These are phyloP conservation scores for Tyrannus savana DNA, from an alignment of 2,113 vertebrate genomes.

Conservation along the genomic window DNA sequence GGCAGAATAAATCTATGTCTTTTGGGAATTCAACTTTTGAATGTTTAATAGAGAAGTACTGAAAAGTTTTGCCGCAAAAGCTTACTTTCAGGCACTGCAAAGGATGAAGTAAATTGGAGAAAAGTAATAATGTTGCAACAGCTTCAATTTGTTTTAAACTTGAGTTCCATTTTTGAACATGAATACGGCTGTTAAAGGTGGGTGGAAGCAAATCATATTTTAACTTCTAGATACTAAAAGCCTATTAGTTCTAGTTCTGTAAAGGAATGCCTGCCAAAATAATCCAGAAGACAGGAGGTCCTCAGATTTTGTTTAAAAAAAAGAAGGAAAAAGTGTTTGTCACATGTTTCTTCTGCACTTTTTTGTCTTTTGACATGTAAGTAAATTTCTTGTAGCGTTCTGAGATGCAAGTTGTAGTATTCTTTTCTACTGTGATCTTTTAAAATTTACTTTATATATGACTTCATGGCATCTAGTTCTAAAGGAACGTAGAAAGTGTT, in stretches of 20 bases:
- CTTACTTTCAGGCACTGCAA: not conserved
- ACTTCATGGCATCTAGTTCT: not conserved
- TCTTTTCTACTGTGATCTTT: not conserved
- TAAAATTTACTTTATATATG: not conserved
- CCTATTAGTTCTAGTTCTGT: not conserved
- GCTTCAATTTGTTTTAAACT: not conserved
- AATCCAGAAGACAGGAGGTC: not conserved
- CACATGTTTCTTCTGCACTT: not conserved
- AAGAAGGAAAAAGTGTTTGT: not conserved
- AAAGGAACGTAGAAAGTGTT: not conserved
- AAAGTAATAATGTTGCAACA: not conserved
- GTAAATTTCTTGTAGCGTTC: not conserved
- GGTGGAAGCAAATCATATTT: not conserved
- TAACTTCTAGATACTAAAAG: not conserved
- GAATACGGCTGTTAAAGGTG: not conserved
- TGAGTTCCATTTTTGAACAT: not conserved
- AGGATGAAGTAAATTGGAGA: not conserved
- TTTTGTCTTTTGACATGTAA: not conserved
- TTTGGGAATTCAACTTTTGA: not conserved
- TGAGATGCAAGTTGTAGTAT: not conserved
- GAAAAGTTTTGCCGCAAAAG: not conserved
- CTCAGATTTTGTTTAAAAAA: not conserved
- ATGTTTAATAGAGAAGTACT: not conserved
- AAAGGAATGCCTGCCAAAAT: not conserved
- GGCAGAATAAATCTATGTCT: not conserved